phyloP scores from a whole-genome alignment of 2,888 invertebrate genomes.

The Drosophila kokeensis region DNA sequence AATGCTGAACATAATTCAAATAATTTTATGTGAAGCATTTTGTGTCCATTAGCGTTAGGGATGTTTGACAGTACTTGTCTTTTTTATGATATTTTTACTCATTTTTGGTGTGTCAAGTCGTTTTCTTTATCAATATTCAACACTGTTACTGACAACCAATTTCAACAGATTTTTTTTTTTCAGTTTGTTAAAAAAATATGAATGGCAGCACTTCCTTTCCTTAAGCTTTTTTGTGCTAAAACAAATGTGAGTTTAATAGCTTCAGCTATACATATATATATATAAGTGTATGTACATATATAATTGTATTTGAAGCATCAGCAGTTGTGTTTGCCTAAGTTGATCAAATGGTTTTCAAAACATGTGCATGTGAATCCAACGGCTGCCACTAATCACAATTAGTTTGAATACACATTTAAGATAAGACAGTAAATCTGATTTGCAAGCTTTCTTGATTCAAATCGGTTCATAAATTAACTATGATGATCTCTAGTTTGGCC shows the following conservation, averaged over 20 bases:
- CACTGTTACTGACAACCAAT: constrained; percentile 44
- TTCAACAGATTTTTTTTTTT: constrained; percentile 1
- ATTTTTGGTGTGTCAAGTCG: constrained; percentile 33
- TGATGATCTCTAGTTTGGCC: neutral
- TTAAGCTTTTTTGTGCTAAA: constrained; percentile 1
- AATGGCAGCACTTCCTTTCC: constrained; percentile 33
- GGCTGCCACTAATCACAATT: neutral
- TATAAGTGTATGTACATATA: neutral
- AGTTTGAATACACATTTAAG: neutral
- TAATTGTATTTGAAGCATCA: neutral
- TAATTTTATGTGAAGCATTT: neutral
- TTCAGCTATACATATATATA: neutral
- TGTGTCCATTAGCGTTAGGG: neutral
- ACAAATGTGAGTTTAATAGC: constrained; percentile 28
- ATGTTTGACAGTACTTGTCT: neutral
- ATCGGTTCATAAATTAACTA: neutral
- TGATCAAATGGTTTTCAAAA: neutral
- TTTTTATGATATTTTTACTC: constrained; percentile 44
- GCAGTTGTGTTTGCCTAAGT: neutral
- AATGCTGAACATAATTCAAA: neutral
- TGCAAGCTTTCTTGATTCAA: neutral
- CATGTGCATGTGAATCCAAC: neutral
- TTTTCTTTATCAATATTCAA: constrained; percentile 51
- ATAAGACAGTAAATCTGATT: neutral
- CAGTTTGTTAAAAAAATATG: neutral